These are phyloP conservation scores for Neoscelio sp. DNA, from an alignment of 2,888 invertebrate species.

Conservation along the genomic window DNA sequence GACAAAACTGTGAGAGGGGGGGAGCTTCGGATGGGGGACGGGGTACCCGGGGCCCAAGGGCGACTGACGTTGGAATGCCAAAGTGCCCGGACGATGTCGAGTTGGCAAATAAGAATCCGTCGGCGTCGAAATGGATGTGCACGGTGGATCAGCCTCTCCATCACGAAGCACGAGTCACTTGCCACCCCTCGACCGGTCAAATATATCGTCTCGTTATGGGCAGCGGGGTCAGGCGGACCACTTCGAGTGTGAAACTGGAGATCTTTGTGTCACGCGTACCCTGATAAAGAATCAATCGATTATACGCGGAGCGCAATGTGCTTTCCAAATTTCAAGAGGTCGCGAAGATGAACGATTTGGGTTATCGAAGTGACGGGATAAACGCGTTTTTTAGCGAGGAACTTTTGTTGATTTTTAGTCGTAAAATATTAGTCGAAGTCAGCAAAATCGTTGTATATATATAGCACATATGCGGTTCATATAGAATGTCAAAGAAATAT, in stretches of 20 bases:
- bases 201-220: constrained; percentile 52
- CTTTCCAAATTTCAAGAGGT: constrained; percentile 38
- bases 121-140: constrained; percentile 63
- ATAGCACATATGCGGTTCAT: too few relatives aligned
- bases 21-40: too few relatives aligned
- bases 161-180: constrained; percentile 49
- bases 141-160: constrained; percentile 56
- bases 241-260: constrained; percentile 81
- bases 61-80: constrained; percentile 64
- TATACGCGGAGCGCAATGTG: constrained; percentile 41
- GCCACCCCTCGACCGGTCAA: constrained; percentile 31
- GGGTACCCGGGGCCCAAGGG: constrained; percentile 14
- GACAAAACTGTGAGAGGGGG: too few relatives aligned
- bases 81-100: constrained; percentile 55
- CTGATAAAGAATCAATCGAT: constrained; percentile 77
- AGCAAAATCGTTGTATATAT: too few relatives aligned
- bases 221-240: constrained; percentile 70
- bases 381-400: constrained; percentile 4
- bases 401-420: constrained; percentile 30
- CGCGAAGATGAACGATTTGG: constrained; percentile 21
- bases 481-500: too few relatives aligned
- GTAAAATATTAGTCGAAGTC: too few relatives aligned
- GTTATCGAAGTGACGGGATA: constrained; percentile 66
- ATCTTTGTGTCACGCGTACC: constrained; percentile 68
- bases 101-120: constrained; percentile 65